Evolutionary conservation across 1,140 invertebrate genomes (phyloP).

Genomic region (Brachionus sp.): DNA sequence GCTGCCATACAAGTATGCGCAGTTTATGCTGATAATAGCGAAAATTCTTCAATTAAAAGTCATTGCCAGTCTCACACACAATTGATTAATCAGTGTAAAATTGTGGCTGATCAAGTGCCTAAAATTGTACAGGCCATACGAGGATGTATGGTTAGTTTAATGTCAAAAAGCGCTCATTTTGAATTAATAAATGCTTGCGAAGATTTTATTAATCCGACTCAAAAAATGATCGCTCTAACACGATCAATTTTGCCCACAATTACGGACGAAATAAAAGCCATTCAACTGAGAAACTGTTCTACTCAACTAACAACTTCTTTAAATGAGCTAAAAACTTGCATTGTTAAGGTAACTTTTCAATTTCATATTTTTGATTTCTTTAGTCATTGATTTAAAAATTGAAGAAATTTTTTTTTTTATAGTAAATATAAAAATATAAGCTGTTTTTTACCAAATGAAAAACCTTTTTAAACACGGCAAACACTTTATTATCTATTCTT

Average conservation of each 20-base stretch:
- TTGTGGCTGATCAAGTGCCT: constrained; percentile 75
- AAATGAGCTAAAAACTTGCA: constrained; percentile 73
- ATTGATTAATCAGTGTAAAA: constrained; percentile 71
- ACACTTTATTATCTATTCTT: no score
- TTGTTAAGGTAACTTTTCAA: constrained; percentile 67
- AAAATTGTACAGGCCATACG: constrained; percentile 76
- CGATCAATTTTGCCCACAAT: constrained; percentile 80
- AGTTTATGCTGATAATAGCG: constrained; percentile 67
- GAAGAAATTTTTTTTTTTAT: no score
- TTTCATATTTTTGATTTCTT: no score
- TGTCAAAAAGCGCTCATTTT: constrained; percentile 71
- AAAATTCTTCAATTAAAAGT: constrained; percentile 65
- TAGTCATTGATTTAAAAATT: no score
- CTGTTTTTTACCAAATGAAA: no score
- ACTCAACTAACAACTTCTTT: constrained; percentile 73
- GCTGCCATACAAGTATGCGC: constrained; percentile 61
- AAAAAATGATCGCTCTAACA: constrained; percentile 68
- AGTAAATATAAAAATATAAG: no score
- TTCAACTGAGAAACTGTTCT: constrained; percentile 69
- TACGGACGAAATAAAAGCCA: constrained; percentile 71
- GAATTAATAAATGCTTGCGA: constrained; percentile 81
- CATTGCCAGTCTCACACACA: constrained; percentile 71
- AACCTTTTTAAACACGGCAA: no score
- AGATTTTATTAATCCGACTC: constrained; percentile 69
- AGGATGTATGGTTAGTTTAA: constrained; percentile 68